Percentiles rank a stretch among this genome's conserved stretches.
phyloP scores from a whole-genome alignment of 2,113 vertebrate species.

The Reinhardtius hippoglossoides region DNA sequence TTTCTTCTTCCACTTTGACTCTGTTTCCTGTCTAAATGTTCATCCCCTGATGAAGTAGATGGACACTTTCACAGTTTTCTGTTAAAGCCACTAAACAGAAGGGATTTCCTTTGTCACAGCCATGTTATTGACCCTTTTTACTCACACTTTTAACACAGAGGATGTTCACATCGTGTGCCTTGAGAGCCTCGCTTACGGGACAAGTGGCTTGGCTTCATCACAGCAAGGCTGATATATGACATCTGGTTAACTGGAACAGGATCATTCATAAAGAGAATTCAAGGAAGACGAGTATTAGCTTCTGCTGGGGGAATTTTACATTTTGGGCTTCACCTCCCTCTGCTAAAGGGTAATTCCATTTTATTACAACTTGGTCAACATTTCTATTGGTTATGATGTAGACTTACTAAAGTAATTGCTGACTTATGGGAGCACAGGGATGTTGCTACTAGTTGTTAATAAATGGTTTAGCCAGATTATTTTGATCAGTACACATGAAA shows the following conservation, averaged over 20 bases:
- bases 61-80: slow-evolving; percentile 65
- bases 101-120: slow-evolving; percentile 70
- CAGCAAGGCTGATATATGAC: slow-evolving; percentile 64
- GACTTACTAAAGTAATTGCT: background rate
- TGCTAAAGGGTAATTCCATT: slow-evolving; percentile 15
- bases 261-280: slow-evolving; percentile 42
- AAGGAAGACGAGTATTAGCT: slow-evolving; percentile 26
- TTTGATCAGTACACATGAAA: background rate
- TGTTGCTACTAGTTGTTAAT: background rate
- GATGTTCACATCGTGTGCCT: slow-evolving; percentile 51
- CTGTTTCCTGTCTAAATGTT: slow-evolving; percentile 67
- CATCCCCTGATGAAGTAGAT: slow-evolving; percentile 56
- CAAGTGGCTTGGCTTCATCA: slow-evolving; percentile 59
- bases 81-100: slow-evolving; percentile 61
- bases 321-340: background rate
- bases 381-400: slow-evolving; percentile 24
- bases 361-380: slow-evolving; percentile 6
- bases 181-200: slow-evolving; percentile 53
- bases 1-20: slow-evolving; percentile 49
- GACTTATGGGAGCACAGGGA: background rate
- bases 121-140: slow-evolving; percentile 52
- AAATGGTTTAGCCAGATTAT: background rate
- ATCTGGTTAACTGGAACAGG: slow-evolving; percentile 76
- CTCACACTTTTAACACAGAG: slow-evolving; percentile 50
- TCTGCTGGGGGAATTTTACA: slow-evolving; percentile 23